A percentile compares a stretch with the other conserved stretches of the same genome.
phyloP scores from a whole-genome alignment of 2,113 vertebrate species.

The Poeciliopsis turrubarensis region DNA sequence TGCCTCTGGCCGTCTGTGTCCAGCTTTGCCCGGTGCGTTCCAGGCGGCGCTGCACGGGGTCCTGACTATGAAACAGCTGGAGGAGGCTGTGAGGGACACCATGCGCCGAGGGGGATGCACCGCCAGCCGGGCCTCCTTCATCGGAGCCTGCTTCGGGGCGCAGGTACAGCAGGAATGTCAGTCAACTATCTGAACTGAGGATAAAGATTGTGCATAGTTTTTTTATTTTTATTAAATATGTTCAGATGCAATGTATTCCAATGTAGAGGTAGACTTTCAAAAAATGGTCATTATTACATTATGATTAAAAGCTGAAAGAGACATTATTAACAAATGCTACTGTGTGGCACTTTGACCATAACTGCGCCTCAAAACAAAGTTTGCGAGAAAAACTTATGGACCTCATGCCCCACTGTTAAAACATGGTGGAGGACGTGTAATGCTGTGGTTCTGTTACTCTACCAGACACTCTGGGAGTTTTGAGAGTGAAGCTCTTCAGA shows the following conservation, averaged over 20 bases:
- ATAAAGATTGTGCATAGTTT: no score
- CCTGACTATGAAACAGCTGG: conserved; percentile 65
- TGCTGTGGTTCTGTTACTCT: no score
- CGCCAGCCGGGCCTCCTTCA: conserved; percentile 74
- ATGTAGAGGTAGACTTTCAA: background rate
- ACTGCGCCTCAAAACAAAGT: no score
- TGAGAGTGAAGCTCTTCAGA: no score
- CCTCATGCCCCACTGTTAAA: no score
- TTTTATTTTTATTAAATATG: background rate
- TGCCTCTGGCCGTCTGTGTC: conserved; percentile 13
- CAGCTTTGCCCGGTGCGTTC: conserved; percentile 76
- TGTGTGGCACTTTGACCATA: no score
- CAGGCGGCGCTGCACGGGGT: conserved; percentile 77
- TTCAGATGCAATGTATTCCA: no score
- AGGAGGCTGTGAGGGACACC: conserved; percentile 72
- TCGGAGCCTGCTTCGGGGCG: conserved; percentile 76
- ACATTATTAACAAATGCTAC: no score
- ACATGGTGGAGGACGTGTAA: no score
- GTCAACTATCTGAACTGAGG: no score
- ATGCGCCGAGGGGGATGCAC: conserved; percentile 78
- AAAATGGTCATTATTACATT: background rate
- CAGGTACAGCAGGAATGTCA: conserved; percentile 55
- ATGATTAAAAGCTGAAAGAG: background rate
- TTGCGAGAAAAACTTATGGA: no score
- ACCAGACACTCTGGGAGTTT: no score